Evolutionary conservation across 2,113 vertebrate species (phyloP), one percentile per base, ranked within the genome.

Genomic region (Notarius lentiginosus): DNA sequence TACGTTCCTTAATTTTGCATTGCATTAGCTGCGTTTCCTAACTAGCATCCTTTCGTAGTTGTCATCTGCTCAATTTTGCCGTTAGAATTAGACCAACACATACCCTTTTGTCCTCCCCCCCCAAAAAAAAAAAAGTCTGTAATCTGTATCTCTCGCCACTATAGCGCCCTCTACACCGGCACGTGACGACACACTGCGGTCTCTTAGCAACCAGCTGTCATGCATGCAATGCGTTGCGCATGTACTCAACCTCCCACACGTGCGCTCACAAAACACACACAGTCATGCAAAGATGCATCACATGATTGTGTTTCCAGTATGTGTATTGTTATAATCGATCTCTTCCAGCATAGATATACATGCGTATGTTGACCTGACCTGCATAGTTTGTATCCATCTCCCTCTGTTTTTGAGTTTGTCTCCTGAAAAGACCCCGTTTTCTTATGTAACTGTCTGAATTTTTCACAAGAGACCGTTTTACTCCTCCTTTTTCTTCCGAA

Each of bases 141-240:
- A 65, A 24, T 60, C 76, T 80, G 80, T 76, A 73, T 84, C 55
- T 34, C 65, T 47, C 41, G 11, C n/a, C 76, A 34, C 73, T 79
- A 27, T 41, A 66, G 66, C 65, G 63, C 58, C 41, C 81, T 84
- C 49, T 60, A 41, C 66, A 83, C 86, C 14, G 20, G 34, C 61
- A 75, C 73, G 75, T 73, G 72, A 79, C 47, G 76, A 89, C 63
- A 79, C 27, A 55, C 72, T 72, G 83, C 47, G 41, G 83, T 89
- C 79, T 83, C 83, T 77, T 89, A 84, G 83, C 88, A 89, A 83
- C 83, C 86, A 17, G 79, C 60, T 24, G 41, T 82, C 51, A 15
- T 87, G 83, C 70, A 82, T 87, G 77, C 83, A 76, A 81, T 41
- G 58, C 79, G 82, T 82, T 82, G 47, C 70, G 53, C 84, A 76